Base-by-base conservation (phyloP, 1,140 invertebrate species). In the Andricus grossulariae region DNA sequence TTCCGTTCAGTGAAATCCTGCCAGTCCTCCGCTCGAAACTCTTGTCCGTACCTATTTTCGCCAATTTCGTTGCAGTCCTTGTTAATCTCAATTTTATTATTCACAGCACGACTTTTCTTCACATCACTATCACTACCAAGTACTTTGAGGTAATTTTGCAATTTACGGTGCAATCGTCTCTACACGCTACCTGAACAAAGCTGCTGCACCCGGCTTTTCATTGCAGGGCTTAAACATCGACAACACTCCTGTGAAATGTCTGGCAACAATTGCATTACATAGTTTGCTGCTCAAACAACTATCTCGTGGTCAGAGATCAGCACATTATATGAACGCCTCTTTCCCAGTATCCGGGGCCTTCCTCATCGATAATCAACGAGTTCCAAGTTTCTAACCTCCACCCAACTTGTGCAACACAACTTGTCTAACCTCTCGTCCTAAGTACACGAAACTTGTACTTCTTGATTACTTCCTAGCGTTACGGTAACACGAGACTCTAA, bases 21-120 rank as follows among this genome's bases (percentile, higher is more conserved):
- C 78, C 72, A 79, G 77, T 32, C 82, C 74, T 80, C 80, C 77
- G 80, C 76, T 81, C 76, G 51, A 76, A 81, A 75, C 77, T 82
- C 74, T 79, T 77, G 72, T 72, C 78, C 76, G 76, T 77, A 80
- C 75, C 82, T 85, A 82, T 80, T 57, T 82, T 83, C 77, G 75
- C 78, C 72, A 74, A 80, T 77, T 77, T 73, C 50, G 74, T 21
- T 19, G 25, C 39, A 11, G 39, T 15, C 25, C 74, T 74, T 71
- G 21, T 73, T 51, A 60, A 73, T 71, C 78, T 66, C 39, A 11
- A 45, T 45, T 45, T 45, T 10, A 66, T 3, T 19, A 54, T 73
- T 39, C n/a, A 15, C 19, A 6, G n/a, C 71, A 50, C 72, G 49
- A 51, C 16, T 18, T 21, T 21, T 70, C 5, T 70, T 15, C 45